phyloP scores from a whole-genome alignment of 2,113 vertebrate species.

The Verasper variegatus region DNA sequence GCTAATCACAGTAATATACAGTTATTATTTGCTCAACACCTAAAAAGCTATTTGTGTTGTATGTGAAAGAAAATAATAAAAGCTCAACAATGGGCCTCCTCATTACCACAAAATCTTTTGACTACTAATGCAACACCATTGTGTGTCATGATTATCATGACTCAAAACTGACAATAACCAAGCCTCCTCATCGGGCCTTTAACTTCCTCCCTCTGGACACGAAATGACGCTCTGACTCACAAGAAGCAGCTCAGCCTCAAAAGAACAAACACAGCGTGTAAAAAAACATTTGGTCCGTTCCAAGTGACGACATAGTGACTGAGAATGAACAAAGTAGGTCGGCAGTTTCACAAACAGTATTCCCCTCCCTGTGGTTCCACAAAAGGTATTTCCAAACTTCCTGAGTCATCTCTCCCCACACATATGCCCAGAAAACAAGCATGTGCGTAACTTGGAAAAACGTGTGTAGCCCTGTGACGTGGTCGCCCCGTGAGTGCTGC shows the following conservation, averaged over 20 bases:
- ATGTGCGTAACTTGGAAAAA: conserved; percentile 48
- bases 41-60: background rate
- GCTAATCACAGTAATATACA: background rate
- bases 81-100: background rate
- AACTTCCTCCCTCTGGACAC: conserved; percentile 3
- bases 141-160: background rate
- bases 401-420: conserved; percentile 30
- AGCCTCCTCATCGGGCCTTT: background rate
- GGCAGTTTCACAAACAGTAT: conserved; percentile 13
- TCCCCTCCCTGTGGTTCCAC: conserved; percentile 12
- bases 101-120: background rate
- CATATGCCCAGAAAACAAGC: conserved; percentile 27
- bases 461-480: conserved; percentile 49
- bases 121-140: background rate
- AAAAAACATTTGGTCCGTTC: background rate
- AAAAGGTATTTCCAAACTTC: conserved; percentile 49
- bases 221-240: conserved; percentile 25
- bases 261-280: conserved; percentile 2
- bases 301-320: background rate
- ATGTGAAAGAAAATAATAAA: background rate
- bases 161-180: background rate
- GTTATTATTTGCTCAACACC: background rate
- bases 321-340: conserved; percentile 23
- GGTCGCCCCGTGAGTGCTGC: conserved; percentile 7
- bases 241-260: background rate